Evolutionary conservation across 1,140 invertebrate species (phyloP), one percentile per base, ranked within the genome.

Genomic region (Drosophila triauraria): DNA sequence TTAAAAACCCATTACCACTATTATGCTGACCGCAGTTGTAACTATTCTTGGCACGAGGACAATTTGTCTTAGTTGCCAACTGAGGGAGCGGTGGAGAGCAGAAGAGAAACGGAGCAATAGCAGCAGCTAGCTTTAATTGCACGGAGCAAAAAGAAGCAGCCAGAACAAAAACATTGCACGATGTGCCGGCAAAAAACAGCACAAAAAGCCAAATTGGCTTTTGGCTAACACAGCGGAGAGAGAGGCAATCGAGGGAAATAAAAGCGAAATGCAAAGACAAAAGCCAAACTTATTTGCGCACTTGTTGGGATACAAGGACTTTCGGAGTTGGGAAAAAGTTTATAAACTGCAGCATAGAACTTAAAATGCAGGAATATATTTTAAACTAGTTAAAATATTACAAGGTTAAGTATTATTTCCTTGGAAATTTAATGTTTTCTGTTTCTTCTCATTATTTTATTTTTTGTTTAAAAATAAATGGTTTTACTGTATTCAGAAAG

Each of bases 91-190:
- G 32, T 32, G 12, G 32, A 75, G 38, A 62, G 3, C n/a, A 27
- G 23, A 44, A 20, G 38, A 27, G 56, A 44, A 58, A 68, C 30
- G 61, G 7, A 69, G 30, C 40, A 27, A 23, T 23, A 42, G 27
- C 27, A 30, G 51, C 67, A 27, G 57, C 48, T 56, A 62, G 72
- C 62, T 84, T 82, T 84, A 85, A 85, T 84, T 80, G 77, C 67
- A 68, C 17, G 70, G 27, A 79, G 44, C 47, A 51, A 46, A 56
- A 76, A 64, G 46, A 60, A 47, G 13, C 67, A 50, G 53, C 20
- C 53, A 42, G 43, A 51, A 64, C 35, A 68, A 60, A 80, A 84
- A 67, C 46, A 56, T 56, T 40, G 57, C 46, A 74, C 71, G 62
- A 51, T 63, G 13, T 58, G 53, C 51, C 78, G 67, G 59, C 42